A percentile compares a stretch with the other conserved stretches of the same genome.
Evolutionary conservation across 2,113 vertebrate genomes (phyloP).

Genomic region (Pachypanchax playfairii): DNA sequence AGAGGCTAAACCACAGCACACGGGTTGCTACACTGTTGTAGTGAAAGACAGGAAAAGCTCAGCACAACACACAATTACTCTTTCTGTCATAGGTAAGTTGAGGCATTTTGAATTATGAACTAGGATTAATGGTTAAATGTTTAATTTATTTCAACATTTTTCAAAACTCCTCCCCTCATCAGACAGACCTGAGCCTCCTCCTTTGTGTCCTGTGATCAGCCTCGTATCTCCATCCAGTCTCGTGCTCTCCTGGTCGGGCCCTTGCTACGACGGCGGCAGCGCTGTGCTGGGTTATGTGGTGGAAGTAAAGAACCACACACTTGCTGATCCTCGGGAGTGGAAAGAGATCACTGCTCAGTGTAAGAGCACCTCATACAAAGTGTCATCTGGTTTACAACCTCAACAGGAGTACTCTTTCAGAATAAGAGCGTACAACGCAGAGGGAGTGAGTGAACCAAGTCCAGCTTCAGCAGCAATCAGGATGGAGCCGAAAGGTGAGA

Average conservation of each 20-base stretch:
- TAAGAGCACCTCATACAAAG: constrained; percentile 77
- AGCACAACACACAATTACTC: constrained; percentile 72
- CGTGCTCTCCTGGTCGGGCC: constrained; percentile 83
- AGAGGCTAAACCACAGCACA: constrained; percentile 64
- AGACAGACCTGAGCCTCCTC: constrained; percentile 80
- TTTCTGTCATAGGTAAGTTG: constrained; percentile 78
- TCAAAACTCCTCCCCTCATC: constrained; percentile 10
- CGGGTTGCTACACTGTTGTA: constrained; percentile 76
- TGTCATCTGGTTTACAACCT: constrained; percentile 67
- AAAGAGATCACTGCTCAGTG: constrained; percentile 67
- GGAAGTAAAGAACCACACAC: constrained; percentile 62
- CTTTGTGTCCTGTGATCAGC: constrained; percentile 74
- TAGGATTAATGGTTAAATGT: neutral
- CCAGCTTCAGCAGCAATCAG: constrained; percentile 70
- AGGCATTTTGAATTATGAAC: neutral
- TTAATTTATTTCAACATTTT: neutral
- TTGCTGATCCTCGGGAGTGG: constrained; percentile 58
- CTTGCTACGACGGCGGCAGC: constrained; percentile 83
- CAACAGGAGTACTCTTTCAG: constrained; percentile 75
- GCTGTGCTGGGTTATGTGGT: constrained; percentile 79
- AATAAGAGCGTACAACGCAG: constrained; percentile 77
- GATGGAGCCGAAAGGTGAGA: constrained; percentile 77
- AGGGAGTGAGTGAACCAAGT: constrained; percentile 76
- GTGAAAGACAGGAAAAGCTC: constrained; percentile 72
- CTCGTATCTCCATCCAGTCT: constrained; percentile 59